Conservation (phyloP, 2,797 vertebrate genomes). For the Apodemus agrarius region DNA sequence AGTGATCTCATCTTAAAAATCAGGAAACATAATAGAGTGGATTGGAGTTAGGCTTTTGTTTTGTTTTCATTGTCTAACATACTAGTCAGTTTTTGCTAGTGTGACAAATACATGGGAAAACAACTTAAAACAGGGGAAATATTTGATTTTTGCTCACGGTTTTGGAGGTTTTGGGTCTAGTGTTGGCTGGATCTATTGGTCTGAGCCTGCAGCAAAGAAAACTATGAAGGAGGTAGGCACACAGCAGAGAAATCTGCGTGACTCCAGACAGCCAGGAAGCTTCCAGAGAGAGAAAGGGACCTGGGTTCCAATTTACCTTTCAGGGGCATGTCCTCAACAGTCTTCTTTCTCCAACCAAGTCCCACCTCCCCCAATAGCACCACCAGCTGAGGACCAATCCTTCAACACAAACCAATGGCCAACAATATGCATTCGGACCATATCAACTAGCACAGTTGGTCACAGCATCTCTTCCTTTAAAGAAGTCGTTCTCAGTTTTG, state of each 20-base stretch:
- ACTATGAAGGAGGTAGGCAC: background rate
- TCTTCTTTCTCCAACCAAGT: background rate
- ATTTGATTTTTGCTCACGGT: background rate
- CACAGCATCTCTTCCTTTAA: background rate
- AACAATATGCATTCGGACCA: background rate
- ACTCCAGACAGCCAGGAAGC: background rate
- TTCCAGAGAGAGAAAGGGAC: background rate
- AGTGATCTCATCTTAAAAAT: constrained; percentile 6
- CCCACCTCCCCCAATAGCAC: background rate
- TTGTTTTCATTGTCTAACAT: background rate
- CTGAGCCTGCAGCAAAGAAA: background rate
- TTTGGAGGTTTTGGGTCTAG: background rate
- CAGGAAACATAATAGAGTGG: background rate
- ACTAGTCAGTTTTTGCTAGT: background rate
- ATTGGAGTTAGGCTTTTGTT: background rate
- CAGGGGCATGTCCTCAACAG: background rate
- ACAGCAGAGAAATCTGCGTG: background rate
- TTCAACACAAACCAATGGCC: background rate
- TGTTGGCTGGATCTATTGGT: background rate
- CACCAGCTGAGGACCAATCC: background rate
- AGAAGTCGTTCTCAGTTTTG: background rate
- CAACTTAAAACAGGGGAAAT: background rate
- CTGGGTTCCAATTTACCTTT: background rate
- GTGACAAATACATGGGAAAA: background rate
- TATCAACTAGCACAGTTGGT: background rate